Evolutionary conservation across 2,797 vertebrate species (phyloP), one percentile per base, ranked within the genome.

Genomic region (Miichthys miiuy): DNA sequence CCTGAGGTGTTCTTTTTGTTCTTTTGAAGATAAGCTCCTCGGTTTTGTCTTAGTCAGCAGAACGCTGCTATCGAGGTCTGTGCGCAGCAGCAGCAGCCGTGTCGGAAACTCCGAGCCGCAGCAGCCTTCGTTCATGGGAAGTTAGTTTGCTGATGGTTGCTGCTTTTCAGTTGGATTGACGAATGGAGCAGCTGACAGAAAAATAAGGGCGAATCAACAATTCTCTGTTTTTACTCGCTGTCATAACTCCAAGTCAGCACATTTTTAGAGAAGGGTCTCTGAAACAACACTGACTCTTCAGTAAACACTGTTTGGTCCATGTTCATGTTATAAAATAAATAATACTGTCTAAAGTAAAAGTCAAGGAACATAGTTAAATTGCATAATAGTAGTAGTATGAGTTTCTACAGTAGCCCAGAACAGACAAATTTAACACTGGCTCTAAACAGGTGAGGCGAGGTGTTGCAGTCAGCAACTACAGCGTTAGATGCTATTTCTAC

Each of bases 131-230:
- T 83, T 83, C 72, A 88, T 81, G 87, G 88, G 88, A 92, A 90
- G 83, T 85, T 18, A 67, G 46, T 87, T 85, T 91, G 91, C 88
- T 92, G 88, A 91, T 68, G 64, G 57, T 18, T 56, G 84, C 86
- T 72, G 48, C 54, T 91, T 91, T 87, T 91, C 72, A 78, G 48
- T 46, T 56, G 34, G 23, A 70, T 5, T 27, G 56, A 72, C 27
- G 52, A 61, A 73, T 0, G 46, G 54, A 80, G 63, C 56, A 73
- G 71, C 72, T 72, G 79, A 78, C 42, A 51, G 52, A 62, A 85
- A 77, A 79, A 86, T 83, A 81, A 74, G 77, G 72, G 63, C 2
- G 38, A 74, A 77, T 69, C 77, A 74, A 79, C 84, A 66, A 6
- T 68, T 23, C 20, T 14, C 42, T 30, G 48, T 51, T 75, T 74